Evolutionary conservation across 2,113 vertebrate genomes (phyloP).

Genomic region (Promerops cafer): DNA sequence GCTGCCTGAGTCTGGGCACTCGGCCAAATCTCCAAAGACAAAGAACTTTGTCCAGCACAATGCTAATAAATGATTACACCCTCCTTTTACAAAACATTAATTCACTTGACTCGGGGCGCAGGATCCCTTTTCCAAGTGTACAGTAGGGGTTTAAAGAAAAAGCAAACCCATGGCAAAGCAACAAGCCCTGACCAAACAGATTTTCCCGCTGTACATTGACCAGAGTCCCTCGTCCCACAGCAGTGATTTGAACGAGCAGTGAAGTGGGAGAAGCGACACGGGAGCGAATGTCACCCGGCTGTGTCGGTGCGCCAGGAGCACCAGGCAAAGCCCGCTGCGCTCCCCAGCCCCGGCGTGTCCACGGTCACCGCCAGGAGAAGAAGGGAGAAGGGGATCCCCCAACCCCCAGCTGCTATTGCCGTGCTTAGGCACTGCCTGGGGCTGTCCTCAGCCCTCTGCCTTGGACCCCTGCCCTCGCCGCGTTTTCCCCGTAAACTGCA

Average conservation of each 20-base stretch:
- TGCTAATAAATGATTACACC: slow-evolving; percentile 40
- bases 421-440: accelerated
- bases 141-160: not conserved
- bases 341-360: accelerated
- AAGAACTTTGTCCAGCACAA: slow-evolving; percentile 47
- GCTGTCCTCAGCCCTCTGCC: not conserved
- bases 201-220: not conserved
- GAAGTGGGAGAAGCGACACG: accelerated
- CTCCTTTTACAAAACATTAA: slow-evolving; percentile 34
- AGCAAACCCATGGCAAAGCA: not conserved
- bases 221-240: not conserved
- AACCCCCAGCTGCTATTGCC: not conserved
- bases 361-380: accelerated
- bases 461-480: not conserved
- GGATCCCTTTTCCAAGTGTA: not conserved
- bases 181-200: not conserved
- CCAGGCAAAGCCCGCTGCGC: not conserved
- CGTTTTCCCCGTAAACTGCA: not conserved
- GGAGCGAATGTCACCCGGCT: accelerated
- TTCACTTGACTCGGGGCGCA: slow-evolving; percentile 4
- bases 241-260: not conserved
- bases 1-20: not conserved
- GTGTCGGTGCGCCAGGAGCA: not conserved
- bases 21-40: slow-evolving; percentile 37
- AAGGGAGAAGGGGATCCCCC: not conserved